phyloP scores from a whole-genome alignment of 2,888 invertebrate species.

The Hyposoter dolosus region DNA sequence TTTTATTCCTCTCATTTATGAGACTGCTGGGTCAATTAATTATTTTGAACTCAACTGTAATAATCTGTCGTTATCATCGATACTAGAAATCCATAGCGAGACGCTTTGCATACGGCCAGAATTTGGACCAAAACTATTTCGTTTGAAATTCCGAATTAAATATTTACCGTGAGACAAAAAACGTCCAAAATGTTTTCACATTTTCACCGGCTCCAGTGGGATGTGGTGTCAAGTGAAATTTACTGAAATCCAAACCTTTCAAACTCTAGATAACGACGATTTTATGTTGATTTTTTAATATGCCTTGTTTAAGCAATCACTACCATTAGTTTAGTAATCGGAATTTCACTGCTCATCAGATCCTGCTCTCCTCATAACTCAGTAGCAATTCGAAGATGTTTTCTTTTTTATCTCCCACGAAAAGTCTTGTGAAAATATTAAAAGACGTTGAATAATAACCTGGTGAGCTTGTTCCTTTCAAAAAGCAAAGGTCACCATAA shows the following conservation, averaged over 20 bases:
- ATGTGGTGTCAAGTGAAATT: neutral
- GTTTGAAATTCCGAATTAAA: neutral
- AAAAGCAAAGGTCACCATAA: slow-evolving; percentile 8
- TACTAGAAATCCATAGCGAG: neutral
- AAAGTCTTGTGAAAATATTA: neutral
- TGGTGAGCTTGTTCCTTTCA: neutral
- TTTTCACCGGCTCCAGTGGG: neutral
- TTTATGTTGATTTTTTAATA: neutral
- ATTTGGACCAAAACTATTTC: neutral
- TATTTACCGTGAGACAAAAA: neutral
- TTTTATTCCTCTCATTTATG: neutral
- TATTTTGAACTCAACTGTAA: neutral
- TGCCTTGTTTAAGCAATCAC: neutral
- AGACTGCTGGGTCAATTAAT: neutral
- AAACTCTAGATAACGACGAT: neutral
- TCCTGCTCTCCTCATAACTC: neutral
- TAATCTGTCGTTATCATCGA: neutral
- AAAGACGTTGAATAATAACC: neutral
- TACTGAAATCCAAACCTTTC: neutral
- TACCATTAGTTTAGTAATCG: neutral
- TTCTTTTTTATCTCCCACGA: neutral
- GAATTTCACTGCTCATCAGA: neutral
- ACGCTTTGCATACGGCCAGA: neutral
- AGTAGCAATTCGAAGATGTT: neutral
- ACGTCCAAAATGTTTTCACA: neutral